A percentile compares a stretch with the other conserved stretches of the same genome.
phyloP scores from a whole-genome alignment of 2,888 invertebrate genomes.

The Cheilosia urbana region DNA sequence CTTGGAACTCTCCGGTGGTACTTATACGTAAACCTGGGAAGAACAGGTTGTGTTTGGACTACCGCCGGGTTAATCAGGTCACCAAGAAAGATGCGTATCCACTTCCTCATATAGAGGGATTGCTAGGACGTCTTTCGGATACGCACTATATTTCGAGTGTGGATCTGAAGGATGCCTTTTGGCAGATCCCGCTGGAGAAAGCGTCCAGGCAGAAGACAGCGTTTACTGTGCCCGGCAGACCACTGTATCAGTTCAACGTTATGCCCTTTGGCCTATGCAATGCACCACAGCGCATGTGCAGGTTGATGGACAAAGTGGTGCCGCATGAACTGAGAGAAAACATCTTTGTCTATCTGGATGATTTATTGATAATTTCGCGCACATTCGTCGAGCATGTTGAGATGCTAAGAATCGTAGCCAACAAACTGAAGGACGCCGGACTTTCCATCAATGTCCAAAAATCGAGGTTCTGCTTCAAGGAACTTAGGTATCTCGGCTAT shows the following conservation, averaged over 20 bases:
- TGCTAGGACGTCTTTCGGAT: conserved; percentile 3
- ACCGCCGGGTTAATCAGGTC: too few relatives aligned
- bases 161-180: conserved; percentile 43
- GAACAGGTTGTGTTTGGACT: too few relatives aligned
- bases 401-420: too few relatives aligned
- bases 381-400: background rate
- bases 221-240: conserved; percentile 48
- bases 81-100: conserved; percentile 13
- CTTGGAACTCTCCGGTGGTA: too few relatives aligned
- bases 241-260: background rate
- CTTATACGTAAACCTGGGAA: too few relatives aligned
- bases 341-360: background rate
- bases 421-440: too few relatives aligned
- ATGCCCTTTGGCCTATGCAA: background rate
- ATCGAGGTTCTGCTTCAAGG: too few relatives aligned
- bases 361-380: background rate
- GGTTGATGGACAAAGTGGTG: too few relatives aligned
- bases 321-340: background rate
- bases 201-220: conserved; percentile 41
- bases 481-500: too few relatives aligned
- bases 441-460: too few relatives aligned
- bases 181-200: conserved; percentile 38
- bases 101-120: conserved; percentile 27
- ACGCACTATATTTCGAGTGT: conserved; percentile 5
- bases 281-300: too few relatives aligned